phyloP scores from a whole-genome alignment of 2,113 vertebrate species.

The Psilopogon haemacephalus region DNA sequence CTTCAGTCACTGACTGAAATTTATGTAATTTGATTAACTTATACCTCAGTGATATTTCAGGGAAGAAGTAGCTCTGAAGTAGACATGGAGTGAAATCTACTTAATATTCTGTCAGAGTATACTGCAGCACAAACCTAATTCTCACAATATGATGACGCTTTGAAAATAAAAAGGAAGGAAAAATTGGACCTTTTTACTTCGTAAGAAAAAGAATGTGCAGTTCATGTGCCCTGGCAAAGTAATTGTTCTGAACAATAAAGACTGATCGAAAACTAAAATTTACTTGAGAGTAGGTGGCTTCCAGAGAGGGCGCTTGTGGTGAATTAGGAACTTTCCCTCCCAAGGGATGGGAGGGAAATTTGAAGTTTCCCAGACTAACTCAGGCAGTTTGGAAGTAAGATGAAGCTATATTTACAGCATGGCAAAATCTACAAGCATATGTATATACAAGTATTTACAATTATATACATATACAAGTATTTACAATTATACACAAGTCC shows the following conservation, averaged over 20 bases:
- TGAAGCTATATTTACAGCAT: too few species aligned
- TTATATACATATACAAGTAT: too few species aligned
- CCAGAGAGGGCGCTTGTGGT: too few species aligned
- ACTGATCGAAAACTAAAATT: not conserved
- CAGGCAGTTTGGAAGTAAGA: too few species aligned
- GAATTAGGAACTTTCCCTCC: too few species aligned
- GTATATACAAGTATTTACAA: too few species aligned
- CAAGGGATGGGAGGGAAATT: too few species aligned
- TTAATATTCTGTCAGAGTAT: conserved; percentile 45
- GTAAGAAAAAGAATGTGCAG: not conserved
- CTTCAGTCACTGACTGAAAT: conserved; percentile 51
- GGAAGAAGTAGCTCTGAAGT: conserved; percentile 52
- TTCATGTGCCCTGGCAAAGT: not conserved
- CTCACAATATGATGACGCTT: conserved; percentile 28
- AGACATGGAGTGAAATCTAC: conserved; percentile 26
- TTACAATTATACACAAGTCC: too few species aligned
- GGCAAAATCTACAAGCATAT: too few species aligned
- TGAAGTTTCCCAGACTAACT: too few species aligned
- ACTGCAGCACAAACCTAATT: conserved; percentile 24
- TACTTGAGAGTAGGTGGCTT: not conserved
- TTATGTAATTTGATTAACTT: conserved; percentile 73
- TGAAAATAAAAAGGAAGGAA: conserved; percentile 36
- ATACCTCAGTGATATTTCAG: conserved; percentile 49
- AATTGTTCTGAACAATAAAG: not conserved
- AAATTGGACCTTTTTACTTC: not conserved